Evolutionary conservation across 64 coral and sea anemone species (phyloP), one percentile per base, ranked within the genome.

Genomic region (Stichodactyla mertensii): DNA sequence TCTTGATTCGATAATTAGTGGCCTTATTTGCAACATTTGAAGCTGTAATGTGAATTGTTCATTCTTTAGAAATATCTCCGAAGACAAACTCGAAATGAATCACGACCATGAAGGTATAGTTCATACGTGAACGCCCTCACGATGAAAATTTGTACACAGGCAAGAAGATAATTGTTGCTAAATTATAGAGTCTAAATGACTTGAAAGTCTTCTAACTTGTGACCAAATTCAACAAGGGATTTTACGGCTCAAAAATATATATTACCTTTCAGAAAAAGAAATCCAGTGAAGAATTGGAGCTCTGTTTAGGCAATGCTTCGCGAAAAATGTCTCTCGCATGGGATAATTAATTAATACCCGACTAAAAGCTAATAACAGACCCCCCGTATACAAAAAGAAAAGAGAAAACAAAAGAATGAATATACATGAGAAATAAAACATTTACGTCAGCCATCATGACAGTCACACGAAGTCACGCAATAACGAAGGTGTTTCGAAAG

Each of bases 351-450:
- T 66, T 8, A 5, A 66, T 66, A 66, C 20, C 62, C 19, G 22
- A 22, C 62, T 66, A 66, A 66, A 22, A 66, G 62, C 62, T 66
- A 66, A 66, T 66, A n/a, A 66, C 20, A 66, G 62, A 9, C 62
- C 20, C 62, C 62, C 62, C 19, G 62, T 13, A n/a, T 59, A 4
- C 57, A 66, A 12, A 66, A n/a, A 66, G 18, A n/a, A n/a, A 66
- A 66, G 62, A 66, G 62, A 66, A 66, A 66, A 66, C 20, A 66
- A 66, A 66, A 66, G 62, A 66, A 66, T 66, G 23, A 66, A 66
- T 66, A 66, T 23, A 66, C 19, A 66, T 66, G 62, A 14, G 62
- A 66, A 66, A n/a, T 22, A 7, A 20, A 66, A 66, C 12, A 66
- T 66, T 66, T 45, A 45, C 36, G 36, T 45, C 36, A 45, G 36